Base-by-base conservation (phyloP, 2,797 vertebrate species). In the Gallinago stenura region DNA sequence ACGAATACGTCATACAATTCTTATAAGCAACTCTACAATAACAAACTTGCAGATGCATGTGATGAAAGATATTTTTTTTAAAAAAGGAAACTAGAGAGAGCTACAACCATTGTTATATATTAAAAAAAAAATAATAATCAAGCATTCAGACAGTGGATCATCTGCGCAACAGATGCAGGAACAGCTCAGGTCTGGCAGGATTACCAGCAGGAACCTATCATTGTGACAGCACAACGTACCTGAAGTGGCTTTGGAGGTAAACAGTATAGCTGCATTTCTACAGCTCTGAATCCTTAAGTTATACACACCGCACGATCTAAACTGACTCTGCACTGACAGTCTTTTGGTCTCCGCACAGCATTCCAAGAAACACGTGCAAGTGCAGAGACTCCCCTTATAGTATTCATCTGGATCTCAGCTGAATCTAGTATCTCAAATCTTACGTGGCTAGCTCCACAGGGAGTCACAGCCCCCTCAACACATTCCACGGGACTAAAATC, bases 151-250 rank as follows among this genome's bases (percentile, higher is more conserved):
- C 12, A 43, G 54, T 43, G 60, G 37, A 39, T 91, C 54, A 79
- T 70, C 60, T 87, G 87, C 15, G 17, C 39, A 84, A 51, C 81
- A 94, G 62, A 61, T 33, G 54, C 54, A 92, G 41, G 11, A 78
- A 72, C 45, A 90, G 46, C 54, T 92, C 58, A 54, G 30, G 26
- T 56, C 71, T 70, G 17, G 5, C 7, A 79, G 25, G 50, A 75
- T 45, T 53, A 81, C 41, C 39, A 71, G 41, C 41, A 95, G 48
- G 6, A 94, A 79, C 20, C 53, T 53, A 16, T 7, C 3, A 0
- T 16, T 70, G 7, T 5, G 20, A 60, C 24, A 62, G n/a, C 18
- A 73, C 57, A 48, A 21, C 0, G 0, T 14, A 77, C 10, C 30
- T 83, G 28, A 93, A 84, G 25, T 19, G 24, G 24, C 19, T 62